Conservation (phyloP, 1,140 invertebrate genomes). For the Cardiocondyla obscurior region DNA sequence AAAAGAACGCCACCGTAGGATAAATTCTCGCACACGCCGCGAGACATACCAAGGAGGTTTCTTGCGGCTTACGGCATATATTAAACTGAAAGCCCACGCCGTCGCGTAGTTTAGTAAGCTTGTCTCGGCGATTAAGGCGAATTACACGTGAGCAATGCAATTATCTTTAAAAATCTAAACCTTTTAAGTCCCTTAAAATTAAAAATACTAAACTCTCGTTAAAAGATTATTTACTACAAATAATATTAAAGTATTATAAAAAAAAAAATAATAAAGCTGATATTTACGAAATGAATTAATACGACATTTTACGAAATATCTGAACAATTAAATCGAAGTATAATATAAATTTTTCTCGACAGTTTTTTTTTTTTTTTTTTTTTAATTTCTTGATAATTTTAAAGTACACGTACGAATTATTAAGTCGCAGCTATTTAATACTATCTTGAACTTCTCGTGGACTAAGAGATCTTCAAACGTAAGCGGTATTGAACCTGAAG, state of each 20-base stretch:
- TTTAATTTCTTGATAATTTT: background rate
- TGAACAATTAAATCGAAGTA: background rate
- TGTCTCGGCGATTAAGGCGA: conserved; percentile 47
- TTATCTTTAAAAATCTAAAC: conserved; percentile 29
- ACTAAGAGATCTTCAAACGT: conserved; percentile 38
- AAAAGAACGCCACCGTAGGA: conserved; percentile 77
- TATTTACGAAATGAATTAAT: background rate
- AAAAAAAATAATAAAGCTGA: background rate
- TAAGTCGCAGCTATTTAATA: conserved; percentile 43
- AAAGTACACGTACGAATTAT: background rate
- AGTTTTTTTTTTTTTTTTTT: too few relatives aligned
- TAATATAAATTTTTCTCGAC: background rate
- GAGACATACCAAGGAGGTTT: conserved; percentile 54
- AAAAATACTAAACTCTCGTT: conserved; percentile 17
- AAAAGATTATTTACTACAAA: conserved; percentile 2
- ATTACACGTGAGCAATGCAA: conserved; percentile 30
- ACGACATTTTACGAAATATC: background rate
- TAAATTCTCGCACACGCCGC: conserved; percentile 48
- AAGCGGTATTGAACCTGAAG: conserved; percentile 54
- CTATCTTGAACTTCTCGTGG: conserved; percentile 29
- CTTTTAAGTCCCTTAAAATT: background rate
- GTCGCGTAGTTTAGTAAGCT: conserved; percentile 42
- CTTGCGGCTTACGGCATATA: conserved; percentile 53
- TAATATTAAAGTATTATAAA: background rate
- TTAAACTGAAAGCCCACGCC: conserved; percentile 54